Evolutionary conservation across 2,888 invertebrate genomes (phyloP).

Genomic region (Caprella mutica): DNA sequence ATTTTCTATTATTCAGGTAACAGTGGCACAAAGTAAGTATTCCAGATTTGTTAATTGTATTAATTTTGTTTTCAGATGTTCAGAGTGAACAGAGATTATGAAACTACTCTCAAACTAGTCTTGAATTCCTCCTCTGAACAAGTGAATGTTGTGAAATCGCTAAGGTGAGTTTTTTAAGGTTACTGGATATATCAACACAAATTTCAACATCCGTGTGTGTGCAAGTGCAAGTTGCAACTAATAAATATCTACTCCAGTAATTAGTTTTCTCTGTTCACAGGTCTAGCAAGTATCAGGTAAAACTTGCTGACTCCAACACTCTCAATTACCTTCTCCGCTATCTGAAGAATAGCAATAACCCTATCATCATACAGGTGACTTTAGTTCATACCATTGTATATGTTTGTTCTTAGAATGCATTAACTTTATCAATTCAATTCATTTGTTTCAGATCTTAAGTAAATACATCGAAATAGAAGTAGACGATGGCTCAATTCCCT

Average conservation of each 20-base stretch:
- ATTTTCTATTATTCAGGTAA: no score
- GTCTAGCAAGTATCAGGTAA: slow-evolving; percentile 28
- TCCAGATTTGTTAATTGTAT: no score
- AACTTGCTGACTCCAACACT: slow-evolving; percentile 25
- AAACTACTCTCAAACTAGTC: slow-evolving; percentile 27
- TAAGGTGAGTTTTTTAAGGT: background rate
- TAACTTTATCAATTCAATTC: background rate
- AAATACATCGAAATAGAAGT: slow-evolving; percentile 30
- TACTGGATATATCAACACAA: background rate
- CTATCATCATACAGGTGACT: slow-evolving; percentile 26
- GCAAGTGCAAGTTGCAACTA: background rate
- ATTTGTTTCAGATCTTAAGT: slow-evolving; percentile 24
- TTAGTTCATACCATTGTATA: background rate
- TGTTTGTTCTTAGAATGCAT: background rate
- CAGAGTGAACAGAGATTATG: slow-evolving; percentile 30
- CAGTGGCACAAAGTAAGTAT: no score
- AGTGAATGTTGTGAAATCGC: background rate
- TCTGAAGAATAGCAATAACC: slow-evolving; percentile 25
- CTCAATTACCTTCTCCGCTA: slow-evolving; percentile 30
- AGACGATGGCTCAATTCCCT: slow-evolving; percentile 24
- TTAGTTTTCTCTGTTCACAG: slow-evolving; percentile 11
- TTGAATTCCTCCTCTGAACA: slow-evolving; percentile 21
- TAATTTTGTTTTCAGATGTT: no score
- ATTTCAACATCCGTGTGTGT: background rate
- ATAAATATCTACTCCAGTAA: no score